Base-by-base conservation (phyloP, 64 coral and sea anemone species). In the Montipora sp. region DNA sequence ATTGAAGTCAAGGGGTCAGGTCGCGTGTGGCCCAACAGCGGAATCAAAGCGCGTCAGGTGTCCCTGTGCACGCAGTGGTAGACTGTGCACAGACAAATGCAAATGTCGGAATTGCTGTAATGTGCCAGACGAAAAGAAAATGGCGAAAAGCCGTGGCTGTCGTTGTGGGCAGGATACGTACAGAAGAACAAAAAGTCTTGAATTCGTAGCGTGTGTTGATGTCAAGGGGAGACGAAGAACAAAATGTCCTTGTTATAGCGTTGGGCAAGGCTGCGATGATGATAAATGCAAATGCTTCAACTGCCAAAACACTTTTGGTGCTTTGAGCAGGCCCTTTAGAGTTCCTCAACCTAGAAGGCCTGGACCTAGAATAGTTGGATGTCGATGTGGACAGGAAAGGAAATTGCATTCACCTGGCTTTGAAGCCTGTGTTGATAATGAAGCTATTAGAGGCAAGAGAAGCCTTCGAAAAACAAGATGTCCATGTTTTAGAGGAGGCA, bases 271-370 rank as follows among this genome's bases (percentile, higher is more conserved):
- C 14, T 78, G 75, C 46, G 4, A 78, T 19, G 4, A 78, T 8
- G 75, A 78, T 6, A 78, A 46, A 16, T 78, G 75, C 75, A 48
- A 16, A 15, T 78, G 75, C 47, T 78, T 15, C 6, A 78, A 78
- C 18, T 78, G 75, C 8, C 16, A 50, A 50, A 78, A 78, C 75
- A 78, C 44, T 78, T 78, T 78, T n/a, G 75, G 75, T 49, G 46
- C 75, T 9, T 48, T 46, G 5, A 11, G 44, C 75, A 78, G 75
- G 46, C 75, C 75, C 6, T 78, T 48, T 50, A 78, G 5, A n/a
- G 18, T 87, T 79, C 91, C 91, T 55, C 51, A 47, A 8, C 91
- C 83, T 4, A 83, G 63, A 44, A 87, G 47, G 63, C 74, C 91
- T 11, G 83, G 87, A 55, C 75, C 60, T 5, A 63, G 27, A 8